Evolutionary conservation across 2,113 vertebrate genomes (phyloP).

Genomic region (Anser brachyrhynchus): DNA sequence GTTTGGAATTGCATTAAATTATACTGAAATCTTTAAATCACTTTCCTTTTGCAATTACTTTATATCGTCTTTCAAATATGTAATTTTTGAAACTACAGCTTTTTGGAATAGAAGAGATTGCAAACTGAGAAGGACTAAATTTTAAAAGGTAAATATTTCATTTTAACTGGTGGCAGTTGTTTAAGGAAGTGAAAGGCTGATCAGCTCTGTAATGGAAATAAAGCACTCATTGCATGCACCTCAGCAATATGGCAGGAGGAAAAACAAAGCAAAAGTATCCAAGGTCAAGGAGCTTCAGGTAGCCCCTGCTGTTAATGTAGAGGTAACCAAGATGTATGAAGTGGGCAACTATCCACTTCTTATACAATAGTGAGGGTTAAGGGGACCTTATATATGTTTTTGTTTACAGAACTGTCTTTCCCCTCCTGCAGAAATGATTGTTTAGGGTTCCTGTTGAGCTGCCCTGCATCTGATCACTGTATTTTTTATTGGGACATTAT

Average conservation of each 20-base stretch:
- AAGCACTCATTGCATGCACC: not conserved
- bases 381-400: not conserved
- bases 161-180: not conserved
- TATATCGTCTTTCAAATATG: not conserved
- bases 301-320: not conserved
- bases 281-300: not conserved
- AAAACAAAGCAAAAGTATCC: not conserved
- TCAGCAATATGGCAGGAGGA: not conserved
- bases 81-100: not conserved
- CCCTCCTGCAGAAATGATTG: not conserved
- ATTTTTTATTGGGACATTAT: not conserved
- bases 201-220: not conserved
- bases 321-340: not conserved
- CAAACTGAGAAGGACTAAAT: not conserved
- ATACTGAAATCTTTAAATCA: constrained; percentile 34
- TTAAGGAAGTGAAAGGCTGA: not conserved
- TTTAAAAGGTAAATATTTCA: constrained; percentile 29
- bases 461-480: not conserved
- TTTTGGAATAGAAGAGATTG: not conserved
- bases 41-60: constrained; percentile 10
- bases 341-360: not conserved
- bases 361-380: not conserved
- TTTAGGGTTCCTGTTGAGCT: fast-evolving
- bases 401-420: not conserved
- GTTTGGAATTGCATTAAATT: constrained; percentile 40